Percentiles rank a stretch among this genome's conserved stretches.
Conservation (phyloP, 2,888 invertebrate genomes). For the Megamerina dolium region DNA sequence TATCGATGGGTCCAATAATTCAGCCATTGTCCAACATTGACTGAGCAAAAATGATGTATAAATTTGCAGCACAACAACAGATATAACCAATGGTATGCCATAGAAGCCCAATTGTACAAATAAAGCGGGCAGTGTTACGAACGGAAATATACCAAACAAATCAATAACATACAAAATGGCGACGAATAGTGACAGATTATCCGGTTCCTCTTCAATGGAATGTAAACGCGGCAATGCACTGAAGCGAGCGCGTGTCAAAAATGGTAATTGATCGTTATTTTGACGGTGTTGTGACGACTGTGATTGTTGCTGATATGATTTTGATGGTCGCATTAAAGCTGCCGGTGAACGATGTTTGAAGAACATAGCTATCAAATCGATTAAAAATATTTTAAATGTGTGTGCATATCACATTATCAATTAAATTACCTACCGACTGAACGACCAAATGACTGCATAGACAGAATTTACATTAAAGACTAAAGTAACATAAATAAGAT, state of each 20-base stretch:
- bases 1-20: slow-evolving; percentile 63
- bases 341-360: slow-evolving; percentile 15
- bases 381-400: too few relatives aligned
- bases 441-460: too few relatives aligned
- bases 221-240: slow-evolving; percentile 44
- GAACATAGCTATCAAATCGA: slow-evolving; percentile 15
- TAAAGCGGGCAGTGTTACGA: slow-evolving; percentile 68
- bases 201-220: slow-evolving; percentile 29
- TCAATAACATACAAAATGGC: slow-evolving; percentile 72
- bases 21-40: slow-evolving; percentile 74
- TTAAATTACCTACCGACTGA: too few relatives aligned
- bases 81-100: slow-evolving; percentile 62
- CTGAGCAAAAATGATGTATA: slow-evolving; percentile 78
- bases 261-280: slow-evolving; percentile 41
- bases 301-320: slow-evolving; percentile 18
- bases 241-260: slow-evolving; percentile 39
- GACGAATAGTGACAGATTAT: slow-evolving; percentile 59
- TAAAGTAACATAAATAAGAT: too few relatives aligned
- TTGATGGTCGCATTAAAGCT: slow-evolving; percentile 19
- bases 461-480: too few relatives aligned
- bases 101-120: slow-evolving; percentile 69
- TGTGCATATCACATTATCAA: too few relatives aligned
- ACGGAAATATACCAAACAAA: slow-evolving; percentile 77
- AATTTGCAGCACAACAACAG: slow-evolving; percentile 65
- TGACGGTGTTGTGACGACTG: slow-evolving; percentile 14